Evolutionary conservation across 2,113 vertebrate species (phyloP), one percentile per base, ranked within the genome.

Genomic region (Nesoenas mayeri): DNA sequence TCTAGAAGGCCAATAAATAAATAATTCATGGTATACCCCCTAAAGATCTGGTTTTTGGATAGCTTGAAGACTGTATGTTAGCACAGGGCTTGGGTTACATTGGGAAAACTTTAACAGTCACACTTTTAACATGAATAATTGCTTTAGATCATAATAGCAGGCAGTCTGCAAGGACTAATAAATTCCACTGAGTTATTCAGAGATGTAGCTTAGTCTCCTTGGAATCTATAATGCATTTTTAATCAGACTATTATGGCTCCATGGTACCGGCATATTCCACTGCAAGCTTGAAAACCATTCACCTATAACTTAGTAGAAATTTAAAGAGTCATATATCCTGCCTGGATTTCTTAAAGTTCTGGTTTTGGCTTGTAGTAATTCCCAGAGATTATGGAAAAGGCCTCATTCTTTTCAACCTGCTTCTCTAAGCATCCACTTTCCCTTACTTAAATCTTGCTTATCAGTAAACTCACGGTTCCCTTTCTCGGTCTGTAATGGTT

Each of bases 81-180:
- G 66, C 71, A 79, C 74, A 53, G 62, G 47, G 44, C 53, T 74
- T 79, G 47, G 34, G 48, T 90, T 96, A 80, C 64, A 42, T 2
- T 83, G 85, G 57, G 92, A 70, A 51, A 93, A 88, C 60, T 48
- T 47, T 47, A 84, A 64, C 81, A 67, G 56, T 95, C 85, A 86
- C 83, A 71, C 32, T 96, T 95, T 88, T 67, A 94, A 88, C 24
- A 48, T 80, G 60, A 92, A 88, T 73, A 89, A 85, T 88, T 94
- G 66, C 4, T 79, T 82, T 91, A 91, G n/a, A 82, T 79, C 66
- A 58, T 65, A 88, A 88, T 36, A 91, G 65, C 51, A 91, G 64
- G 42, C 15, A 67, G 48, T 70, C 85, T 94, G 72, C 81, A 90
- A 90, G 56, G 67, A 71, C 75, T 88, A 66, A 91, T 88, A 91